phyloP scores from a whole-genome alignment of 2,888 invertebrate genomes.

The Lasioglossum malachurum region DNA sequence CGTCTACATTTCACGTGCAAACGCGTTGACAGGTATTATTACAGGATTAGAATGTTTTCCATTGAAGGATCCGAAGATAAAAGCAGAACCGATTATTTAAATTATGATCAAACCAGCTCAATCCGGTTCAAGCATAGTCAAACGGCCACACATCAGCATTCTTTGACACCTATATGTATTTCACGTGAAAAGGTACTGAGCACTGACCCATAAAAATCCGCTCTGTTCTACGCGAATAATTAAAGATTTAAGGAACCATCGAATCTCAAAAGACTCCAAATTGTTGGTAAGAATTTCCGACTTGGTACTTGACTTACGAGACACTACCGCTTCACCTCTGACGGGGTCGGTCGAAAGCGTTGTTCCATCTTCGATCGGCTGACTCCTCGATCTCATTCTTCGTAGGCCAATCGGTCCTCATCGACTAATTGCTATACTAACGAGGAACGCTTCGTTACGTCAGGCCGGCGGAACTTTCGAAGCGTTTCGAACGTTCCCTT shows the following conservation, averaged over 20 bases:
- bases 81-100: too few species aligned
- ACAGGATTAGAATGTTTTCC: neutral
- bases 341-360: neutral
- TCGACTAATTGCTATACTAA: constrained; percentile 54
- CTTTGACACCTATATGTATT: too few species aligned
- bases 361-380: neutral
- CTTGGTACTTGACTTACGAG: neutral
- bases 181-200: too few species aligned
- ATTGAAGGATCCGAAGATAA: too few species aligned
- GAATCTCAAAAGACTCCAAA: neutral
- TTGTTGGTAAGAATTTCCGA: neutral
- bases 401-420: constrained; percentile 29
- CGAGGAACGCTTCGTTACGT: constrained; percentile 52
- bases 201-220: neutral
- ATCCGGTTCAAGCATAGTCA: too few species aligned
- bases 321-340: neutral
- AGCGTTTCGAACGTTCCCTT: constrained; percentile 34
- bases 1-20: neutral
- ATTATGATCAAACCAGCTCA: too few species aligned
- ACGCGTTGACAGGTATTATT: neutral
- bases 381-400: constrained; percentile 10
- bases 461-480: constrained; percentile 31
- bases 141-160: neutral
- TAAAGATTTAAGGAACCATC: neutral
- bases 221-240: neutral